Base-by-base conservation (phyloP, 2,888 invertebrate genomes). In the Eupithecia inturbata region DNA sequence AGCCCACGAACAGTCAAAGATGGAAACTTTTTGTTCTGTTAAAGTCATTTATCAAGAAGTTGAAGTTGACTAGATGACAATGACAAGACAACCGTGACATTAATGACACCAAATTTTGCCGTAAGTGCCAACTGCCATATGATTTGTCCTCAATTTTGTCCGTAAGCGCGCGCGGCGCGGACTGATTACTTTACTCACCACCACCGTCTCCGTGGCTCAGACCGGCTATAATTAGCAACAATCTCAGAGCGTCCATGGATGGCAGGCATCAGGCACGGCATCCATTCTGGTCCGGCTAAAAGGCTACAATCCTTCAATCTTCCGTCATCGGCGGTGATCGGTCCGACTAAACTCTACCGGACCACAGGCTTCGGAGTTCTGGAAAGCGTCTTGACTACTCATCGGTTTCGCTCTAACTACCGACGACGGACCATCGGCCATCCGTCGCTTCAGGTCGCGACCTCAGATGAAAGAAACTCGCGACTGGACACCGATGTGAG, bases 401-500 rank as follows among this genome's bases (percentile, higher is more conserved):
- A 36, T 36, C 36, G 36, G 36, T 39, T 39, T n/a, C 19, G 45
- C 45, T 45, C 49, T 3, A 49, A 49, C 49, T 9, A 49, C 49
- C 49, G 49, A 49, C 49, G 49, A 49, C 19, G 49, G 49, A 49
- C 49, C 49, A 49, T n/a, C 49, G 49, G 49, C 49, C n/a, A 9
- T 49, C n/a, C n/a, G 49, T 3, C n/a, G 49, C 49, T 0, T 49
- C 49, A n/a, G 14, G 3, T 26, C 10, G 26, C 45, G n/a, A n/a
- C 45, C 53, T 53, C 53, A 22, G 36, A 36, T 10, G 36, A 22
- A 53, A 53, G 22, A 22, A 53, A 26, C 9, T 22, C n/a, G 22
- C 45, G n/a, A 49, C n/a, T 19, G n/a, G n/a, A n/a, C 49, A 49
- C 49, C n/a, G 49, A 49, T 49, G 53, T 22, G 53, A 53, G 53